Conservation (phyloP, 30 jellyfish, hydroid and myxozoan species). For the Hydractinia symbiolongicarpus region DNA sequence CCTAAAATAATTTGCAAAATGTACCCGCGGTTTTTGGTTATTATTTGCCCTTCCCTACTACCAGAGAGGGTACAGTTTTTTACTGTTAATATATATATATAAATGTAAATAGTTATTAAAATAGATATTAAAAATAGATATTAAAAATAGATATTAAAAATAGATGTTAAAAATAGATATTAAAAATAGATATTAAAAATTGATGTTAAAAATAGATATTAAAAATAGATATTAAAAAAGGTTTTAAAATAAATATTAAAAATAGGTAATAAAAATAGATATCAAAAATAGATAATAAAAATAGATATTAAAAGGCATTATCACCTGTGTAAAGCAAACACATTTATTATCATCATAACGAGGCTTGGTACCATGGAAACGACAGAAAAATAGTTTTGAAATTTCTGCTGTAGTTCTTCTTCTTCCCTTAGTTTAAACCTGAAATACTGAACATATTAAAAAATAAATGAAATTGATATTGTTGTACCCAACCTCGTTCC, state of each 20-base stretch:
- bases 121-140: not conserved
- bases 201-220: not conserved
- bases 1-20: no score
- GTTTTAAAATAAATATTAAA: not conserved
- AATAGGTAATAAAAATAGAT: no score
- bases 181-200: no score
- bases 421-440: conserved; percentile 38
- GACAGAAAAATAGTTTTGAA: conserved; percentile 85
- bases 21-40: no score
- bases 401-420: conserved; percentile 44
- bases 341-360: conserved; percentile 60
- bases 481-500: no score
- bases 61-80: no score
- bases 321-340: conserved; percentile 64
- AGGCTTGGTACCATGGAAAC: conserved; percentile 94
- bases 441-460: conserved; percentile 59
- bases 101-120: not conserved
- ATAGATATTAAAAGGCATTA: not conserved
- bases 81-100: no score
- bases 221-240: not conserved
- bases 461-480: not conserved
- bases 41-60: no score
- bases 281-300: not conserved
- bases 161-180: no score
- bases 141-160: no score